Conservation (phyloP, 2,113 vertebrate species). For the Passer domesticus region DNA sequence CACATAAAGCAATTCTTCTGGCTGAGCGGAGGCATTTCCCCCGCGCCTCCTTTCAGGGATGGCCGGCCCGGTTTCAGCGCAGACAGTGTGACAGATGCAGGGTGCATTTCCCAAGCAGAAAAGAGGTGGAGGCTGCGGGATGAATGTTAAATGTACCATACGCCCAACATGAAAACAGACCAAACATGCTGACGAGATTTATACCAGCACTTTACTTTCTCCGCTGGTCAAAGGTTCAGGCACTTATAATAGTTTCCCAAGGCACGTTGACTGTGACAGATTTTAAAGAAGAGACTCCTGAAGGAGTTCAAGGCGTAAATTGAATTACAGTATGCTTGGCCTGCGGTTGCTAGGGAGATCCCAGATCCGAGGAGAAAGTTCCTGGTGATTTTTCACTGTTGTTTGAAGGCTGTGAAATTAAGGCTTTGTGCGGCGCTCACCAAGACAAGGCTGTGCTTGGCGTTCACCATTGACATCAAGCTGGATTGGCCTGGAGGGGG, state of each 20-base stretch:
- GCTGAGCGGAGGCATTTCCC: constrained; percentile 71
- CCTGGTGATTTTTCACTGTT: constrained; percentile 69
- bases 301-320: constrained; percentile 74
- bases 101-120: constrained; percentile 65
- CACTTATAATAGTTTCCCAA: constrained; percentile 69
- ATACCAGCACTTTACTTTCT: constrained; percentile 65
- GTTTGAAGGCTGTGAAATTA: constrained; percentile 70
- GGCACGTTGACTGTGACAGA: constrained; percentile 69
- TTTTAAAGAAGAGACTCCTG: constrained; percentile 68
- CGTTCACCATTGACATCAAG: constrained; percentile 47
- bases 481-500: constrained; percentile 46
- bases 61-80: constrained; percentile 6
- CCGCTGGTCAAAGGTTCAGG: constrained; percentile 71
- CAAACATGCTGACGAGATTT: constrained; percentile 69
- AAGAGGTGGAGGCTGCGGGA: constrained; percentile 26
- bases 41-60: constrained; percentile 22
- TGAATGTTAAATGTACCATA: constrained; percentile 75
- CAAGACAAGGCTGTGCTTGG: constrained; percentile 51
- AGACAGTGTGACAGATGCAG: constrained; percentile 72
- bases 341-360: constrained; percentile 72
- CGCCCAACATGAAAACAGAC: constrained; percentile 53
- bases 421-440: constrained; percentile 36
- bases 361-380: constrained; percentile 51
- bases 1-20: constrained; percentile 73
- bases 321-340: constrained; percentile 74